These are phyloP conservation scores for Phyllopteryx taeniolatus DNA, from an alignment of 2,113 vertebrate genomes.

Conservation along the genomic window DNA sequence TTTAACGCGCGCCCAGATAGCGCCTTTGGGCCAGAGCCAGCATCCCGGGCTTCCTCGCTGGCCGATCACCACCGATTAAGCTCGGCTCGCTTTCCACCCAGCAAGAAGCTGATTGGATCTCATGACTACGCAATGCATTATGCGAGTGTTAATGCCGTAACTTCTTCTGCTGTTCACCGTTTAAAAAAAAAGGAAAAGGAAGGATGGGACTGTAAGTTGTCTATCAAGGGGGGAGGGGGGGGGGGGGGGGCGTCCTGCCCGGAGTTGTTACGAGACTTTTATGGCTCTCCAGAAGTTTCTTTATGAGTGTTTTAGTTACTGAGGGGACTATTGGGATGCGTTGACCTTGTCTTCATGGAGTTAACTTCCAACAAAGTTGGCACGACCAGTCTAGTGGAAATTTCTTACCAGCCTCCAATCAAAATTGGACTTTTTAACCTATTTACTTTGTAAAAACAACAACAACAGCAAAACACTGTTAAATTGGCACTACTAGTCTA, in stretches of 20 bases:
- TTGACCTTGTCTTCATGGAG: constrained; percentile 6
- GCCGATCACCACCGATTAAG: neutral
- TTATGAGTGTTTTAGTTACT: neutral
- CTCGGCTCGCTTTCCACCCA: neutral
- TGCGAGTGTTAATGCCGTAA: neutral
- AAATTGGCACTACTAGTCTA: neutral
- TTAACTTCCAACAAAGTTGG: neutral
- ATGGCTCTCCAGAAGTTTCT: constrained; percentile 6
- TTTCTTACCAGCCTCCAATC: neutral
- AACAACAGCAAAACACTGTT: neutral
- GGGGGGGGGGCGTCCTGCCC: neutral
- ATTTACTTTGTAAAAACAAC: too few species aligned
- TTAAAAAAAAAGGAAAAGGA: neutral
- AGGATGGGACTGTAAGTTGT: neutral
- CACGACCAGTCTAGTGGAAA: neutral
- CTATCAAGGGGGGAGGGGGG: neutral
- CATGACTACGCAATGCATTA: neutral
- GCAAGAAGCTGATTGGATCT: neutral
- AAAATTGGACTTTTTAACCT: neutral
- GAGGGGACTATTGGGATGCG: constrained; percentile 6
- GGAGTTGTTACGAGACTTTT: neutral
- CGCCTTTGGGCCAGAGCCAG: neutral
- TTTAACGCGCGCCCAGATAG: neutral
- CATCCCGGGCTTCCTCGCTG: neutral
- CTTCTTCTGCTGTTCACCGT: neutral